These are phyloP conservation scores for Myanophis thanlyinensis DNA, from an alignment of 2,113 vertebrate species.

Conservation along the genomic window DNA sequence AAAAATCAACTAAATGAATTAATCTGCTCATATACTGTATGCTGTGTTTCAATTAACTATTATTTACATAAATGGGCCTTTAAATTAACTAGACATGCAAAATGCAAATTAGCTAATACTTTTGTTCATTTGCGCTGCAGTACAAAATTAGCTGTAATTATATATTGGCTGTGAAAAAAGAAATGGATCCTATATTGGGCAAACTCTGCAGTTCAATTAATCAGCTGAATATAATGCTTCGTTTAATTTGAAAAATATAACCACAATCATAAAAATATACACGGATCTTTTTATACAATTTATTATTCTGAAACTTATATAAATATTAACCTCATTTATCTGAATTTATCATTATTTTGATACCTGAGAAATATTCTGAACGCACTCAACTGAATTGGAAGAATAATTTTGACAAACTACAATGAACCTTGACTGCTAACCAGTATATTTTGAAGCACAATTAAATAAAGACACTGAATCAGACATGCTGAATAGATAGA, in stretches of 20 bases:
- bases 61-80: conserved; percentile 47
- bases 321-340: background rate
- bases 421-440: background rate
- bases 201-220: background rate
- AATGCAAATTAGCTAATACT: conserved; percentile 24
- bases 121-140: conserved; percentile 25
- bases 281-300: background rate
- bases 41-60: conserved; percentile 42
- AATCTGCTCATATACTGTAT: conserved; percentile 7
- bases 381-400: background rate
- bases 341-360: background rate
- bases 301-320: background rate
- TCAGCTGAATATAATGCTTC: background rate
- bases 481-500: background rate
- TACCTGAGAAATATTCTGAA: background rate
- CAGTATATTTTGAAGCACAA: background rate
- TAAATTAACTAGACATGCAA: conserved; percentile 34
- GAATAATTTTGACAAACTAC: background rate
- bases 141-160: background rate
- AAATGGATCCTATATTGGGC: background rate
- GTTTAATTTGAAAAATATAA: background rate
- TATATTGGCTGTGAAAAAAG: background rate
- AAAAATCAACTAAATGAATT: conserved; percentile 37
- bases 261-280: background rate
- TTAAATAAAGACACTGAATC: background rate